These are phyloP conservation scores for Taxidea taxus DNA, from an alignment of 2,113 vertebrate genomes.

Conservation along the genomic window DNA sequence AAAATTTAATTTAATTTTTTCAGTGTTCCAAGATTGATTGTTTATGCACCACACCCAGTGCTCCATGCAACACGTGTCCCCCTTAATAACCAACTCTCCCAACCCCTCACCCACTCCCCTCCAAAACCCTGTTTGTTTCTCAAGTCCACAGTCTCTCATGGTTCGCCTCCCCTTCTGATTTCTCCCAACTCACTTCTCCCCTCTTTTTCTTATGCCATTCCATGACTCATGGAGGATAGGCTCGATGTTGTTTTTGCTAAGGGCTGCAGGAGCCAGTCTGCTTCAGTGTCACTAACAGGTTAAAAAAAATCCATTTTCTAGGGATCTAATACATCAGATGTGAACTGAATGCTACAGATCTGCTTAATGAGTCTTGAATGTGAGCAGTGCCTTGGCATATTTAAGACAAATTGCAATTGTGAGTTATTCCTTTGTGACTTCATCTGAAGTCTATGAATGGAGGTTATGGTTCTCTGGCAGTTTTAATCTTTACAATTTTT, in stretches of 20 bases:
- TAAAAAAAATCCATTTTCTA: slow-evolving; percentile 19
- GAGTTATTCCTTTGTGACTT: slow-evolving; percentile 42
- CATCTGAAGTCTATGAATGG: not conserved
- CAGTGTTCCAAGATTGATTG: no score
- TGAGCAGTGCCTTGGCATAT: slow-evolving; percentile 3
- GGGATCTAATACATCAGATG: not conserved
- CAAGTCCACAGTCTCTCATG: no score
- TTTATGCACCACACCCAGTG: no score
- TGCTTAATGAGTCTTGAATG: slow-evolving; percentile 51
- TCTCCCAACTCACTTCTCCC: no score
- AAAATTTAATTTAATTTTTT: no score
- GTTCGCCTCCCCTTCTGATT: no score
- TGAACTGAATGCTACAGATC: not conserved
- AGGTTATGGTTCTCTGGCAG: not conserved
- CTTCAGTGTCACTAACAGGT: not conserved
- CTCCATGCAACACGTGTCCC: no score
- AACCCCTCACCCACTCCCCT: no score
- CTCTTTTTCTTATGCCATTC: not conserved
- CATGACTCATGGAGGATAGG: not conserved
- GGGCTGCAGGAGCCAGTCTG: not conserved
- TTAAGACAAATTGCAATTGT: slow-evolving; percentile 55
- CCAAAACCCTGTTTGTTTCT: no score
- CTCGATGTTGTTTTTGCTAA: not conserved
- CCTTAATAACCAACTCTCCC: no score
- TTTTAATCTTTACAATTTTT: not conserved